Evolutionary conservation across 2,888 invertebrate species (phyloP).

Genomic region (Rhagophthalmus giganteus): DNA sequence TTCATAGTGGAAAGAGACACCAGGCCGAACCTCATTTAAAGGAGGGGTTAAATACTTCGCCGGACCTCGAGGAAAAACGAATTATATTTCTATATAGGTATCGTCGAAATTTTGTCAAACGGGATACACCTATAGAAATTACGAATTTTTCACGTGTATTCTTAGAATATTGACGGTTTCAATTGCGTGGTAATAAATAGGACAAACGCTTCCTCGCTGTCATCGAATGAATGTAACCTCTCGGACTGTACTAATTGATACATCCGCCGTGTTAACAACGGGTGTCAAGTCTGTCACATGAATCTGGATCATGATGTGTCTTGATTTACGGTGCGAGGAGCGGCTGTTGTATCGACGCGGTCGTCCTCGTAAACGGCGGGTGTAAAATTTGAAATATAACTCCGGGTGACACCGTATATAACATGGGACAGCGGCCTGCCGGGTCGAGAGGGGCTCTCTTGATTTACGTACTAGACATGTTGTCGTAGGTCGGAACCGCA

Average conservation of each 20-base stretch:
- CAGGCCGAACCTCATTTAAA: too few species aligned
- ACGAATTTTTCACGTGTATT: too few species aligned
- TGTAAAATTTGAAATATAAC: slow-evolving; percentile 37
- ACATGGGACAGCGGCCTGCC: slow-evolving; percentile 32
- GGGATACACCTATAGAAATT: too few species aligned
- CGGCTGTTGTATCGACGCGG: slow-evolving; percentile 30
- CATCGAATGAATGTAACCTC: slow-evolving; percentile 5
- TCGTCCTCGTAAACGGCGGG: slow-evolving; percentile 34
- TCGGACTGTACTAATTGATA: slow-evolving; percentile 23
- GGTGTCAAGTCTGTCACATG: slow-evolving; percentile 29
- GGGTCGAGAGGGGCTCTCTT: slow-evolving; percentile 30
- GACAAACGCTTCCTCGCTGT: background rate
- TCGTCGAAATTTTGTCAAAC: too few species aligned
- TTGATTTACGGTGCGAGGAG: slow-evolving; percentile 31
- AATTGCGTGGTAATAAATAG: slow-evolving; percentile 1
- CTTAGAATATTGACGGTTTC: too few species aligned
- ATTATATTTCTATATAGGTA: too few species aligned
- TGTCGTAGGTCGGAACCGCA: slow-evolving; percentile 35
- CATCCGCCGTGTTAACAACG: slow-evolving; percentile 28
- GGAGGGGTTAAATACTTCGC: too few species aligned
- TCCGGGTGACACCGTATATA: slow-evolving; percentile 35
- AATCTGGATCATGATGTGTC: slow-evolving; percentile 30
- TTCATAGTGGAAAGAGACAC: too few species aligned
- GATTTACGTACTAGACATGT: slow-evolving; percentile 35
- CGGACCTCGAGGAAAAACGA: too few species aligned